Percentiles rank a stretch among this genome's conserved stretches.
phyloP scores from a whole-genome alignment of 2,888 invertebrate species.

The Cataglyphis rosenhaueri region DNA sequence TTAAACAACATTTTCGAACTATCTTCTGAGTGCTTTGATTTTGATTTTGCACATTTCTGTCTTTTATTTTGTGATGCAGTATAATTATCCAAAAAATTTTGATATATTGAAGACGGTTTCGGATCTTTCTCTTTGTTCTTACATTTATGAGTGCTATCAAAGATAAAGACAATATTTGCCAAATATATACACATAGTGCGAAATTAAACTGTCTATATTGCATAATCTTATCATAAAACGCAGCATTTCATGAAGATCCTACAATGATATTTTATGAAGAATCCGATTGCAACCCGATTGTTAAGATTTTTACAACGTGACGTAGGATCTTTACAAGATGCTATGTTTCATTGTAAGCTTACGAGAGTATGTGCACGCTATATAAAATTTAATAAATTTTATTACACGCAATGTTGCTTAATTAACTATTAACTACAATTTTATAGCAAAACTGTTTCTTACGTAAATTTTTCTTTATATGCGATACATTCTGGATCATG shows the following conservation, averaged over 20 bases:
- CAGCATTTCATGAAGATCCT: slow-evolving; percentile 45
- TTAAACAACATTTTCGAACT: background rate
- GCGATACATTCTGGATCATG: slow-evolving; percentile 58
- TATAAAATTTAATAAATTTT: background rate
- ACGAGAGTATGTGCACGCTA: background rate
- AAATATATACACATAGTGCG: background rate
- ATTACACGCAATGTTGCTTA: background rate
- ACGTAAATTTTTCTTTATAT: slow-evolving; percentile 50
- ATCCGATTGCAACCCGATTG: slow-evolving; percentile 27
- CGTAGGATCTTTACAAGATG: slow-evolving; percentile 16
- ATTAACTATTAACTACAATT: slow-evolving; percentile 6
- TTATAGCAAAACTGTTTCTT: background rate
- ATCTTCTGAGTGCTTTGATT: slow-evolving; percentile 15
- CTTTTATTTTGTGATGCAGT: background rate
- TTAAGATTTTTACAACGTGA: slow-evolving; percentile 10
- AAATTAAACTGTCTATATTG: slow-evolving; percentile 12
- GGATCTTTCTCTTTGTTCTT: slow-evolving; percentile 14
- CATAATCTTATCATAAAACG: slow-evolving; percentile 38
- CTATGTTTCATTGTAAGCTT: slow-evolving; percentile 21
- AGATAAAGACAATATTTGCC: slow-evolving; percentile 31
- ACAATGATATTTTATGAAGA: slow-evolving; percentile 28
- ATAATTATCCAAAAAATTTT: slow-evolving; percentile 3
- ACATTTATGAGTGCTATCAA: slow-evolving; percentile 11
- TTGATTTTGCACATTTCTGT: slow-evolving; percentile 2
- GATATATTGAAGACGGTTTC: background rate